Base-by-base conservation (phyloP, 2,888 invertebrate species). In the Pterostichus niger region DNA sequence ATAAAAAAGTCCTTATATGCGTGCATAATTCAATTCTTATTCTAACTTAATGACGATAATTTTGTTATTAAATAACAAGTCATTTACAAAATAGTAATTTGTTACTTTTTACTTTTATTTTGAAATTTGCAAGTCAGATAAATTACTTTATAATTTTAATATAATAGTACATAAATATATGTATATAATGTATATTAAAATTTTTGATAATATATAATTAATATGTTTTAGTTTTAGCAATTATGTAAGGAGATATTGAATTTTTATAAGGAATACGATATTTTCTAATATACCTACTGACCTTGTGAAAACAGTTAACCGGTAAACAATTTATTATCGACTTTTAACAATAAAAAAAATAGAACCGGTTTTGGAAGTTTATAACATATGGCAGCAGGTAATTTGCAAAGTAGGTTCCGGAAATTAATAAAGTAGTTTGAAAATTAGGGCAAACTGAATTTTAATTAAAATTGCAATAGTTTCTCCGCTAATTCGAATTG, bases 1-100 rank as follows among this genome's bases (percentile, higher is more conserved):
- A 71, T 35, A 44, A 44, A 71, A 17, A 40, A 71, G n/a, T 71
- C n/a, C 1, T 9, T 6, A 49, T n/a, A 11, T 56, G 56, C 15
- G 17, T 56, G 56, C n/a, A 49, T 56, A 10, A 71, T 71, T 17
- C 13, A 64, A 64, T 64, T 59, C 31, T 11, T 17, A 40, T 40
- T 40, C 6, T 49, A 46, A 15, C 9, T 15, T 54, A 56, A 71
- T 71, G 44, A 71, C 17, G 17, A 71, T 71, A 44, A 46, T 71
- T 71, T 71, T 71, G 15, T 61, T 15, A 40, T 71, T 17, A 44
- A 46, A 71, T 71, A 44, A 71, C 68, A 71, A 71, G 24, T 44
- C 68, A 71, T 44, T 64, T 71, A 10, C 6, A 40, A 71, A 71
- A 44, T 17, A 64, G 33, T 64, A 64, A 59, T 59, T 59, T 24